Evolutionary conservation across 92 coral and sea anemone species (phyloP).

Genomic region (Bergia puertoricense): DNA sequence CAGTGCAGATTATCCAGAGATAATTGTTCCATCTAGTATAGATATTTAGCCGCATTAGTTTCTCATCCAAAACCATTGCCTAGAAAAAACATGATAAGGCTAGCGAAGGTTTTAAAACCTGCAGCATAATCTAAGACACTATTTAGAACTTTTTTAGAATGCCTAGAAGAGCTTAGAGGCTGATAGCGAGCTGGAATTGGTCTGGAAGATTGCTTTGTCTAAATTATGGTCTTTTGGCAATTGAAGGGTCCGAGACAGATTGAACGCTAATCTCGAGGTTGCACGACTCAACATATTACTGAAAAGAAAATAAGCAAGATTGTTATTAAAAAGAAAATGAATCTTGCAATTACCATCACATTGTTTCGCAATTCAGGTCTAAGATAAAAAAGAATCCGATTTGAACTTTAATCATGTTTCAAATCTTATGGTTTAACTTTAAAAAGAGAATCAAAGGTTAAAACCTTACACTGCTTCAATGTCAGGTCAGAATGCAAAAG

Average conservation of each 20-base stretch:
- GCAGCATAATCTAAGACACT: neutral
- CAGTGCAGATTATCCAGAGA: constrained; percentile 6
- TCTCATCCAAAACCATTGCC: neutral
- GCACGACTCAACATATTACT: neutral
- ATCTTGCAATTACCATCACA: neutral
- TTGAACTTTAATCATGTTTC: neutral
- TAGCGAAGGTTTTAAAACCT: neutral
- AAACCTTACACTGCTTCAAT: neutral
- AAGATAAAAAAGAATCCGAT: neutral
- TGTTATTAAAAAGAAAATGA: neutral
- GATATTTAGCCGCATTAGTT: neutral
- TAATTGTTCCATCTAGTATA: constrained; percentile 8
- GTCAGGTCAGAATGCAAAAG: no score
- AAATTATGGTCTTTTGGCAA: neutral
- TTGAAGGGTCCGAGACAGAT: neutral
- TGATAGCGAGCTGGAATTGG: neutral
- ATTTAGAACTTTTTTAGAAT: neutral
- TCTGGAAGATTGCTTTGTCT: neutral
- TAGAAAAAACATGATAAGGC: neutral
- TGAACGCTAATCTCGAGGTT: constrained; percentile 8
- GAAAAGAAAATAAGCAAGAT: constrained; percentile 6
- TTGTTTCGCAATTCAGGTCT: neutral
- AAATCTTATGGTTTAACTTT: neutral
- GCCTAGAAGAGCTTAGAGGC: no score
- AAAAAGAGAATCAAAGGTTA: neutral